Evolutionary conservation across 2,888 invertebrate genomes (phyloP).

Genomic region (Trisateles emortualis): DNA sequence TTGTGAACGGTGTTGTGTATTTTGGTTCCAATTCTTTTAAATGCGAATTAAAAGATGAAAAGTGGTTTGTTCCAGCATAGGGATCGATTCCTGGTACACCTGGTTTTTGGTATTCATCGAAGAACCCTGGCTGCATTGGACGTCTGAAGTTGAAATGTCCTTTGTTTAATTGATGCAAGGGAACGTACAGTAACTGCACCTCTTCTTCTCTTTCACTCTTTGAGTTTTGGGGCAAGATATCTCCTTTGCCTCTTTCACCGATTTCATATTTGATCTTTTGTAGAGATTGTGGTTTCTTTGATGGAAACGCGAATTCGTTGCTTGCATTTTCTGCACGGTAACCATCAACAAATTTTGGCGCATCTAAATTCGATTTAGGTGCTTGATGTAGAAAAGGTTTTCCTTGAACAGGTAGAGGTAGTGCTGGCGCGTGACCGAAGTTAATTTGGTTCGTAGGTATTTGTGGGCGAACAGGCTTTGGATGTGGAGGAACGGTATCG

Average conservation of each 20-base stretch:
- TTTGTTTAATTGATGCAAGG: constrained; percentile 90
- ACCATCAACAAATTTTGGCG: constrained; percentile 77
- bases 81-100: constrained; percentile 59
- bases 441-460: constrained; percentile 60
- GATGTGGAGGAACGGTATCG: constrained; percentile 64
- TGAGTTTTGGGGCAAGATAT: constrained; percentile 56
- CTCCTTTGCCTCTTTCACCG: constrained; percentile 64
- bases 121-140: constrained; percentile 62
- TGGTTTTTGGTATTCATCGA: constrained; percentile 64
- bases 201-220: constrained; percentile 87
- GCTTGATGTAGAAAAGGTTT: constrained; percentile 65
- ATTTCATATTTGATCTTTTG: constrained; percentile 77
- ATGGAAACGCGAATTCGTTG: constrained; percentile 49
- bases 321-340: constrained; percentile 74
- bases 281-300: constrained; percentile 69
- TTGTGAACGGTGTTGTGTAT: constrained; percentile 70
- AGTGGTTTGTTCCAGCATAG: constrained; percentile 63
- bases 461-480: constrained; percentile 42
- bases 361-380: constrained; percentile 60
- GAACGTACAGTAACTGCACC: constrained; percentile 93
- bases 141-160: constrained; percentile 78
- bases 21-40: constrained; percentile 66
- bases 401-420: constrained; percentile 49
- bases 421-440: constrained; percentile 48
- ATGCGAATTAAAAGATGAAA: constrained; percentile 70